Conservation (phyloP, 2,797 vertebrate genomes). For the Xenopus petersii region DNA sequence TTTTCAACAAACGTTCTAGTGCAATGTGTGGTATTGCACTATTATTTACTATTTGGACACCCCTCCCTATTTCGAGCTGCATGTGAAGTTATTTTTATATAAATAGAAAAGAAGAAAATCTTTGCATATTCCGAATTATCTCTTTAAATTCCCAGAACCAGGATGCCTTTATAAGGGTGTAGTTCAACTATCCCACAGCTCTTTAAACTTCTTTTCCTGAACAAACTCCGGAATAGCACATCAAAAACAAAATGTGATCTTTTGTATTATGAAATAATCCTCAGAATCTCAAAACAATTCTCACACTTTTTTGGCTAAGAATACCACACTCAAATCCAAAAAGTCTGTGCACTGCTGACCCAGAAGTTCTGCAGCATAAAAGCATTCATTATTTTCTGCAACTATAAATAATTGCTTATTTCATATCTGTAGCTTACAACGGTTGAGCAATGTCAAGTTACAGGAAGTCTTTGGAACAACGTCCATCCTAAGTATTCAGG, state of each 20-base stretch:
- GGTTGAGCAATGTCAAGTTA: slow-evolving; percentile 47
- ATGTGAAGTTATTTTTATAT: too few relatives aligned
- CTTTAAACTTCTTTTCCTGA: slow-evolving; percentile 54
- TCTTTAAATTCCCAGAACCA: too few relatives aligned
- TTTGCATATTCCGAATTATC: too few relatives aligned
- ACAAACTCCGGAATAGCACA: slow-evolving; percentile 55
- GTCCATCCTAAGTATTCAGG: slow-evolving; percentile 5
- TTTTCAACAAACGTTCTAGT: too few relatives aligned
- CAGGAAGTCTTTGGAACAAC: slow-evolving; percentile 27
- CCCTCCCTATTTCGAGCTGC: too few relatives aligned
- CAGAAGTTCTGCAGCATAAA: slow-evolving; percentile 52
- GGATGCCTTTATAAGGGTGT: too few relatives aligned
- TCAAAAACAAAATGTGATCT: slow-evolving; percentile 50
- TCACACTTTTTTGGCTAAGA: slow-evolving; percentile 59
- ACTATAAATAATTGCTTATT: slow-evolving; percentile 59
- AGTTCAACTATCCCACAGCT: too few relatives aligned
- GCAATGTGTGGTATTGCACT: too few relatives aligned
- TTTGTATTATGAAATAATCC: slow-evolving; percentile 56
- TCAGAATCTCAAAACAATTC: slow-evolving; percentile 60
- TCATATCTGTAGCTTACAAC: slow-evolving; percentile 45
- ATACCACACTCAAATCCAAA: slow-evolving; percentile 50
- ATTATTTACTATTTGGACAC: too few relatives aligned
- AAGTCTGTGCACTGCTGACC: slow-evolving; percentile 59
- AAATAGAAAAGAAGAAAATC: too few relatives aligned
- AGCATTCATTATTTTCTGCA: slow-evolving; percentile 52